Conservation (phyloP, 2,888 invertebrate genomes). For the Pherbina coryleti region DNA sequence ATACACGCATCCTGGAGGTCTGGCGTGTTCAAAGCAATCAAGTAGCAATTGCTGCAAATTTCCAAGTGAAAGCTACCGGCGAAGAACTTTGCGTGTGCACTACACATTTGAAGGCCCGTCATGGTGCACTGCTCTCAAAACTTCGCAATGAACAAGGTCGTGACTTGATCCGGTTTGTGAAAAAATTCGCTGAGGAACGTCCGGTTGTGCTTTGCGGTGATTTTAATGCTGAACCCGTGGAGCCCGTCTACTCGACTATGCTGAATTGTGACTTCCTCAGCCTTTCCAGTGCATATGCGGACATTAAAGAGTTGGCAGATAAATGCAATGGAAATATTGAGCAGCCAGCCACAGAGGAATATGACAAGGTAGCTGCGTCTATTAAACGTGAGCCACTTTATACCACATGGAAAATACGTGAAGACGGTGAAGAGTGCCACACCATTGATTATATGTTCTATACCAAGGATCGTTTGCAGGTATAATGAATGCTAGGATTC, state of each 20-base stretch:
- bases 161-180: constrained; percentile 75
- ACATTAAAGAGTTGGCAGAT: constrained; percentile 60
- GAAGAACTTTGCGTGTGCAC: constrained; percentile 77
- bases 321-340: constrained; percentile 46
- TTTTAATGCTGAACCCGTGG: constrained; percentile 81
- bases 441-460: constrained; percentile 84
- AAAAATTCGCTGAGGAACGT: constrained; percentile 69
- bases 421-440: constrained; percentile 79
- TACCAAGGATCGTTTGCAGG: constrained; percentile 72
- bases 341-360: constrained; percentile 44
- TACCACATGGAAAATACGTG: constrained; percentile 83
- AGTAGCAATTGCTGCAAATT: constrained; percentile 75
- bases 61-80: constrained; percentile 72
- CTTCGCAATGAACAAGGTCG: constrained; percentile 80
- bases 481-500: constrained; percentile 60
- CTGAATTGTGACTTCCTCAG: constrained; percentile 68
- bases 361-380: constrained; percentile 58
- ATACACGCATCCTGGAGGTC: constrained; percentile 76
- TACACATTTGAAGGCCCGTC: constrained; percentile 81
- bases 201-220: constrained; percentile 80
- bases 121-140: constrained; percentile 76
- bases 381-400: constrained; percentile 76
- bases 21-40: constrained; percentile 82
- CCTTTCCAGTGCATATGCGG: constrained; percentile 73
- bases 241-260: constrained; percentile 77